Percentiles rank a stretch among this genome's conserved stretches.
phyloP scores from a whole-genome alignment of 2,888 invertebrate species.

The Nemurella pictetii region DNA sequence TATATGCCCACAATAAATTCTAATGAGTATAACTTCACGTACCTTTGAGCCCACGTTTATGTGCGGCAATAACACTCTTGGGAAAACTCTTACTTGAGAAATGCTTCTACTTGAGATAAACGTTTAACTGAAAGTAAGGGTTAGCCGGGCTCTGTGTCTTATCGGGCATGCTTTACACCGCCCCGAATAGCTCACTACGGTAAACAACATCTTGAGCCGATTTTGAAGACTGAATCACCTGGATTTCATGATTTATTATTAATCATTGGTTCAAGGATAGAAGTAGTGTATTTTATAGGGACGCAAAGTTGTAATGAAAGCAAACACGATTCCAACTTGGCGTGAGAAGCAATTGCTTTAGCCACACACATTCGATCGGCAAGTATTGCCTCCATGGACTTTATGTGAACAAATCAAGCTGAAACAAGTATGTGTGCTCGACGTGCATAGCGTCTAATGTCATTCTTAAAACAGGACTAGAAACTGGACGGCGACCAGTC shows the following conservation, averaged over 20 bases:
- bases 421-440: background rate
- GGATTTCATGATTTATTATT: too few species aligned
- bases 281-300: background rate
- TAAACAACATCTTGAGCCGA: background rate
- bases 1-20: conserved; percentile 19
- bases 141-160: background rate
- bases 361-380: background rate
- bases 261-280: too few species aligned
- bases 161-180: background rate
- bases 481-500: background rate
- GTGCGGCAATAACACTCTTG: conserved; percentile 14
- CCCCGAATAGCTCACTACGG: background rate
- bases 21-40: conserved; percentile 24
- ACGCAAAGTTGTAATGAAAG: background rate
- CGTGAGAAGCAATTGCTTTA: background rate
- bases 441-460: background rate
- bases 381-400: background rate
- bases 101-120: background rate
- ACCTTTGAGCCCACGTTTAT: conserved; percentile 12
- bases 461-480: background rate
- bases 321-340: background rate
- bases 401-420: background rate
- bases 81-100: background rate
- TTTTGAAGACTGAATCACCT: background rate
- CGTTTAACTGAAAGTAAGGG: background rate